Percentiles rank a stretch among this genome's conserved stretches.
Evolutionary conservation across 2,797 vertebrate species (phyloP).

Genomic region (Alauda arvensis): DNA sequence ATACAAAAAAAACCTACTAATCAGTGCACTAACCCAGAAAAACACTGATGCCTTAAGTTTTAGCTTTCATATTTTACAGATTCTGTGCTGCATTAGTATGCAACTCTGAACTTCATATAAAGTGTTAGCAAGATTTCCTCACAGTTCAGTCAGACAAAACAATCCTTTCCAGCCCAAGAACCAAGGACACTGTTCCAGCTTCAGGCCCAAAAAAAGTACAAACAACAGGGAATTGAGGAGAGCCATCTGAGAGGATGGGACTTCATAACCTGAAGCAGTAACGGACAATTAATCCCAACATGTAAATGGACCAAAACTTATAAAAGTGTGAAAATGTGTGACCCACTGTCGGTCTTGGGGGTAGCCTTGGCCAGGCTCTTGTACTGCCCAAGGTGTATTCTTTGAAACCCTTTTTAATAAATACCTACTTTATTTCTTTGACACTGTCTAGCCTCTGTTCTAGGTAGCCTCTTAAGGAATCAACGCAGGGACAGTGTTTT

Average conservation of each 20-base stretch:
- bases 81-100: background rate
- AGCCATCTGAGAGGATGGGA: too few relatives aligned
- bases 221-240: too few relatives aligned
- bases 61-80: background rate
- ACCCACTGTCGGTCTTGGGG: too few relatives aligned
- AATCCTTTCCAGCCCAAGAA: too few relatives aligned
- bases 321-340: too few relatives aligned
- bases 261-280: too few relatives aligned
- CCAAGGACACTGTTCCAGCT: too few relatives aligned
- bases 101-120: background rate
- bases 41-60: background rate
- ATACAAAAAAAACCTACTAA: background rate
- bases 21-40: background rate
- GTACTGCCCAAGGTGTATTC: background rate
- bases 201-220: too few relatives aligned
- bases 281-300: too few relatives aligned
- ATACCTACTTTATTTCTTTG: background rate
- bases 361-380: too few relatives aligned
- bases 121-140: background rate
- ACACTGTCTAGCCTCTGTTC: background rate
- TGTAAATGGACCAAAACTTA: too few relatives aligned
- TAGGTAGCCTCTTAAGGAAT: background rate
- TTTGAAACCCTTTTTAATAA: background rate
- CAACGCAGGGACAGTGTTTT: background rate
- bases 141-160: background rate